phyloP scores from a whole-genome alignment of 2,888 invertebrate species.

The Carpatolechia fugitivella region DNA sequence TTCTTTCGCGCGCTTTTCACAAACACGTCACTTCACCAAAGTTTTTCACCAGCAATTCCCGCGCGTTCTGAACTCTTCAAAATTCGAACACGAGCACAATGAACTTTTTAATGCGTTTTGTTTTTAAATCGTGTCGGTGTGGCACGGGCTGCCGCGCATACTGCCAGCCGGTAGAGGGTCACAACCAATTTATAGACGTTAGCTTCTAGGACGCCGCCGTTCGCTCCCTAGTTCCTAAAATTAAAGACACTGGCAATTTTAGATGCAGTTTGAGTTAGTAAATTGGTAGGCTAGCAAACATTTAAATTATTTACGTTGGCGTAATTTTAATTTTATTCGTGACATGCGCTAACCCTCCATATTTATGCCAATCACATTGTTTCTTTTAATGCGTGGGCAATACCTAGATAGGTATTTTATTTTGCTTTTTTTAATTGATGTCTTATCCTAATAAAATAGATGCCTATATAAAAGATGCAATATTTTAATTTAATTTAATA shows the following conservation, averaged over 20 bases:
- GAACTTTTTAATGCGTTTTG: constrained; percentile 8
- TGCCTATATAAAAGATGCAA: too few relatives aligned
- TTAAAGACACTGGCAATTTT: neutral
- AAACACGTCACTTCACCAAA: constrained; percentile 21
- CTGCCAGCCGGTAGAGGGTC: constrained; percentile 42
- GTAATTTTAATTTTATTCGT: too few relatives aligned
- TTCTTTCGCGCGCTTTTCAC: constrained; percentile 10
- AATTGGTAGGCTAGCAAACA: too few relatives aligned
- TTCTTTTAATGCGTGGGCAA: too few relatives aligned
- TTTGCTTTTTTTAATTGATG: too few relatives aligned
- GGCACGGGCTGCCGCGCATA: constrained; percentile 35
- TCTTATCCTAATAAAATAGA: too few relatives aligned
- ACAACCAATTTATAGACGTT: constrained; percentile 53
- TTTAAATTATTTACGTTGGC: too few relatives aligned
- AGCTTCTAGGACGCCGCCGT: neutral
- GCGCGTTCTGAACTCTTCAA: constrained; percentile 22
- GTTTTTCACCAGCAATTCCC: constrained; percentile 25
- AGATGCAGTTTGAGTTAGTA: neutral
- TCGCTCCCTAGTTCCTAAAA: constrained; percentile 5
- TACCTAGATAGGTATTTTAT: too few relatives aligned
- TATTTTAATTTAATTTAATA: too few relatives aligned
- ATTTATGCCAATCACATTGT: too few relatives aligned
- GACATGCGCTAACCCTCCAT: too few relatives aligned
- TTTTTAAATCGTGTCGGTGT: constrained; percentile 37
- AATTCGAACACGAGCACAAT: constrained; percentile 20